phyloP scores from a whole-genome alignment of 2,888 invertebrate species.

The Epiblema foenella region DNA sequence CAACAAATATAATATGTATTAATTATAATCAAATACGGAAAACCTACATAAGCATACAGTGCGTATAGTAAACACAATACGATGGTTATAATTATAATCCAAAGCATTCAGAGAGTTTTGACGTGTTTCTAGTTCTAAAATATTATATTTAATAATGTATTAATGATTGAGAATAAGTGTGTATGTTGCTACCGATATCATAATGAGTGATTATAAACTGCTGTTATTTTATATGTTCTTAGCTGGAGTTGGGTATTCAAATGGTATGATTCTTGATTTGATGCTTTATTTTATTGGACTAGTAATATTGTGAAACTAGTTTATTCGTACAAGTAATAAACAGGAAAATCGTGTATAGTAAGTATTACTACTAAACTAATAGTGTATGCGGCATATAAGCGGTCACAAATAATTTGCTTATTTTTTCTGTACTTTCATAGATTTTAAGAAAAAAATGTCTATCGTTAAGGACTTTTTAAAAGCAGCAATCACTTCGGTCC shows the following conservation, averaged over 20 bases:
- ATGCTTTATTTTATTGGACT: background rate
- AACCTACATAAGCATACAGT: background rate
- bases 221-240: background rate
- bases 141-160: background rate
- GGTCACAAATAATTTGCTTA: no score
- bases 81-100: background rate
- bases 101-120: conserved; percentile 9
- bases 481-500: no score
- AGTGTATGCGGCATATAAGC: no score
- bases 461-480: no score
- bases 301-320: conserved; percentile 2
- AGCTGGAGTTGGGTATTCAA: background rate
- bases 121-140: background rate
- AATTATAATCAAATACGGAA: background rate
- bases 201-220: background rate
- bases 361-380: no score
- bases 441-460: no score
- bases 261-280: conserved; percentile 6
- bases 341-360: conserved; percentile 1
- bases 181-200: background rate
- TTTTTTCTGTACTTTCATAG: no score
- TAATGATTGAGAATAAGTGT: background rate
- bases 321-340: no score
- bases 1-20: background rate
- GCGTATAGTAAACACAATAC: background rate